A percentile compares a stretch with the other conserved stretches of the same genome.
Evolutionary conservation across 2,888 invertebrate species (phyloP).

Genomic region (Sabatieria punctata): DNA sequence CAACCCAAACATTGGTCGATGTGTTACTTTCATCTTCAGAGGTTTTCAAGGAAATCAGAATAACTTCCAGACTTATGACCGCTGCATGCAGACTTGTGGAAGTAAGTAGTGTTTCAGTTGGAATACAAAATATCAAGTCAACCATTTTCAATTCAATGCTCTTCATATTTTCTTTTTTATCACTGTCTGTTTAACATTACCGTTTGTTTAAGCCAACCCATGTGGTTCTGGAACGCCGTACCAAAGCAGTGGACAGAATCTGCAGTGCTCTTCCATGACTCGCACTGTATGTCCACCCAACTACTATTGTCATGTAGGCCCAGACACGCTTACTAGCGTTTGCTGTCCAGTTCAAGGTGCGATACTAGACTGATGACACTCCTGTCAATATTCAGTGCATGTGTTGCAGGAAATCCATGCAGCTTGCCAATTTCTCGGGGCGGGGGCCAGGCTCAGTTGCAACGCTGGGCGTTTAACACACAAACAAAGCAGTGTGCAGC

Average conservation of each 20-base stretch:
- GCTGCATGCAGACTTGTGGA: constrained; percentile 14
- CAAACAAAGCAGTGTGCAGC: background rate
- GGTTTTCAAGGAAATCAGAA: constrained; percentile 18
- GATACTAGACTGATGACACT: background rate
- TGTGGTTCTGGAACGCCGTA: constrained; percentile 1
- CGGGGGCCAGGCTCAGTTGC: constrained; percentile 1
- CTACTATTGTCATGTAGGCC: constrained; percentile 7
- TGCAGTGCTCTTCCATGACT: background rate
- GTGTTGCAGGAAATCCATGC: constrained; percentile 4
- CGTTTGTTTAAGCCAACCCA: no score
- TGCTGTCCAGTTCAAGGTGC: constrained; percentile 6
- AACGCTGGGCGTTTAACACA: constrained; percentile 1
- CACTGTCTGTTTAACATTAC: no score
- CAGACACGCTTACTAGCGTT: background rate
- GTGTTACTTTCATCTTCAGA: constrained; percentile 4
- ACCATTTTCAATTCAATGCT: no score
- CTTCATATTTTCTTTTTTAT: no score
- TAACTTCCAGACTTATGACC: constrained; percentile 16
- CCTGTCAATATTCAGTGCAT: no score
- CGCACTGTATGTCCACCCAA: constrained; percentile 3
- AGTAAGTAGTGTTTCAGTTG: no score
- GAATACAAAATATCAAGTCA: no score
- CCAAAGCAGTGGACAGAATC: background rate
- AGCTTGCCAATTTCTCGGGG: background rate
- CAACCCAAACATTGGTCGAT: background rate